phyloP scores from a whole-genome alignment of 1,140 invertebrate species.

The Apocrypta bakeri region DNA sequence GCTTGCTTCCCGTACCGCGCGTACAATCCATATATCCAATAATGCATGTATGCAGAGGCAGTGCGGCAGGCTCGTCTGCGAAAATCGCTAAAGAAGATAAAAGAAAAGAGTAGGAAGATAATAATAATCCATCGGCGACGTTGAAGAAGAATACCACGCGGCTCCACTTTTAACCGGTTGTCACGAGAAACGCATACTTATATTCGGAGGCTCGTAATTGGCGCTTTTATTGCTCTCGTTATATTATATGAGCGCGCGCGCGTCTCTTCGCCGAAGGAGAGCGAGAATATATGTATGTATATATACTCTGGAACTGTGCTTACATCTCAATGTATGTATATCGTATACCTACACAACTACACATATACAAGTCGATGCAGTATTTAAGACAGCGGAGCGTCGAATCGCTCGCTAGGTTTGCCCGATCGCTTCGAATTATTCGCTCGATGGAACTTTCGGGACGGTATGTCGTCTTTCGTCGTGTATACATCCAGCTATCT shows the following conservation, averaged over 20 bases:
- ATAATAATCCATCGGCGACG: background rate
- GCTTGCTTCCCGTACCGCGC: no score
- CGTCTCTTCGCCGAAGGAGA: background rate
- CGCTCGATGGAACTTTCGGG: background rate
- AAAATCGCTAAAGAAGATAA: no score
- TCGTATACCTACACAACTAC: no score
- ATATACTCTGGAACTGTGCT: no score
- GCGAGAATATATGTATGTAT: background rate
- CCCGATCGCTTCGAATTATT: background rate
- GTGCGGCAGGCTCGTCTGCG: no score
- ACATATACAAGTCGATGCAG: no score
- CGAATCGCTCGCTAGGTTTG: background rate
- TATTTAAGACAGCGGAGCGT: no score
- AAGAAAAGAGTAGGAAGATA: background rate
- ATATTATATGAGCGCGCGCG: background rate
- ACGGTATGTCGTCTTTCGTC: no score
- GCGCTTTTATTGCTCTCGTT: slow-evolving; percentile 2
- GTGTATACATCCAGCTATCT: no score
- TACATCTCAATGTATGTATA: no score
- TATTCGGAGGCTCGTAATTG: slow-evolving; percentile 8
- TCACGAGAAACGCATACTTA: slow-evolving; percentile 12
- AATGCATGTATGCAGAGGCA: no score
- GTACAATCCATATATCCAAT: no score
- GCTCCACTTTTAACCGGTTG: slow-evolving; percentile 30
- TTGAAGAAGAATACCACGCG: background rate